These are phyloP conservation scores for Hydractinia echinata DNA, from an alignment of 30 jellyfish, hydroid and myxozoan genomes.

Conservation along the genomic window DNA sequence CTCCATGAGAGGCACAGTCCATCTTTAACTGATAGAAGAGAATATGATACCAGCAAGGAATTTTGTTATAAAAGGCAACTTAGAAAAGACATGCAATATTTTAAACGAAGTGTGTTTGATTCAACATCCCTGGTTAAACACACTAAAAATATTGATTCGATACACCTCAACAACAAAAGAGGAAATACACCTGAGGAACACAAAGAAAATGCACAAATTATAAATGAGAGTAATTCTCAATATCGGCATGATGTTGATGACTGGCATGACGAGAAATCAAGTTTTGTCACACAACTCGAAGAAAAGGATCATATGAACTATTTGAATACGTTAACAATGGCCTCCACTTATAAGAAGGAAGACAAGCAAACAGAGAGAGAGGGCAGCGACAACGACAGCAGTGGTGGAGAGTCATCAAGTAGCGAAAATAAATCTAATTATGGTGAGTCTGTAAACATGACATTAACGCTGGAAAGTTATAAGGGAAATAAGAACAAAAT, in stretches of 20 bases:
- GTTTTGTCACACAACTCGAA: conserved; percentile 18
- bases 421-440: neutral
- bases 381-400: neutral
- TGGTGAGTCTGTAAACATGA: neutral
- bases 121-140: too few species aligned
- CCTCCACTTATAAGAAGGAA: neutral
- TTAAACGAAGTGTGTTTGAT: too few species aligned
- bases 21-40: neutral
- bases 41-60: neutral
- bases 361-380: neutral
- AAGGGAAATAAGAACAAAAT: neutral
- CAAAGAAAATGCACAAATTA: too few species aligned
- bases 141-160: too few species aligned
- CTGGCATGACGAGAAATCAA: conserved; percentile 17
- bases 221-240: too few species aligned
- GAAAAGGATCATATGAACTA: conserved; percentile 5
- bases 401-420: neutral
- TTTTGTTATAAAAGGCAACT: neutral
- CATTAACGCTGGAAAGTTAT: too few species aligned
- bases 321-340: neutral
- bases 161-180: too few species aligned
- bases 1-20: too few species aligned
- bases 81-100: neutral
- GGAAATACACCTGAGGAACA: too few species aligned
- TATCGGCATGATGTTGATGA: neutral